Conservation (phyloP, 2,888 invertebrate species). For the Dynastes maya region DNA sequence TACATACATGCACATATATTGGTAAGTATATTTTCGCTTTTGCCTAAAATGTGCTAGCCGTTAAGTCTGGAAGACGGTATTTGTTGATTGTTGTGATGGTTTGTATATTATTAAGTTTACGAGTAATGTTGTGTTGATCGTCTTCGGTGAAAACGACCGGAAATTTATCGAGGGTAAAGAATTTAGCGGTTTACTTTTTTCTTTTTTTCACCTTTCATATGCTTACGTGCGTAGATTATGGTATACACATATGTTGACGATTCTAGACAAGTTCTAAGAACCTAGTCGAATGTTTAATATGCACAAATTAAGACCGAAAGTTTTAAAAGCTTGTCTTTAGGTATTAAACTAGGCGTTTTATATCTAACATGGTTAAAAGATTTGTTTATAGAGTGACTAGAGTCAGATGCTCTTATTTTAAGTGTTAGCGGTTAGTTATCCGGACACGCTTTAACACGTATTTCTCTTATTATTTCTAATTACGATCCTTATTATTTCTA, state of each 20-base stretch:
- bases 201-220: not conserved
- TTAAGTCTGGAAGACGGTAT: slow-evolving; percentile 7
- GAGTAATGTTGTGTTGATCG: not conserved
- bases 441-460: no score
- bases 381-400: no score
- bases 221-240: not conserved
- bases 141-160: slow-evolving; percentile 10
- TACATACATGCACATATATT: not conserved
- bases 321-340: no score
- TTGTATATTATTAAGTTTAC: slow-evolving; percentile 34
- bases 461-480: no score
- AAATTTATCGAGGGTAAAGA: slow-evolving; percentile 22
- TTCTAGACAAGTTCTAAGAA: no score
- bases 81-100: slow-evolving; percentile 25
- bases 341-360: no score
- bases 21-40: not conserved
- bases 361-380: no score
- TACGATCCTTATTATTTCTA: no score
- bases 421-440: no score
- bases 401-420: no score
- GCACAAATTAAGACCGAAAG: no score
- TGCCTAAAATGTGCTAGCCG: slow-evolving; percentile 1
- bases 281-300: no score
- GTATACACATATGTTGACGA: not conserved
- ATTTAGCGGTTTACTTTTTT: slow-evolving; percentile 16